These are phyloP conservation scores for Rapana venosa DNA, from an alignment of 2,888 invertebrate genomes.

Conservation along the genomic window DNA sequence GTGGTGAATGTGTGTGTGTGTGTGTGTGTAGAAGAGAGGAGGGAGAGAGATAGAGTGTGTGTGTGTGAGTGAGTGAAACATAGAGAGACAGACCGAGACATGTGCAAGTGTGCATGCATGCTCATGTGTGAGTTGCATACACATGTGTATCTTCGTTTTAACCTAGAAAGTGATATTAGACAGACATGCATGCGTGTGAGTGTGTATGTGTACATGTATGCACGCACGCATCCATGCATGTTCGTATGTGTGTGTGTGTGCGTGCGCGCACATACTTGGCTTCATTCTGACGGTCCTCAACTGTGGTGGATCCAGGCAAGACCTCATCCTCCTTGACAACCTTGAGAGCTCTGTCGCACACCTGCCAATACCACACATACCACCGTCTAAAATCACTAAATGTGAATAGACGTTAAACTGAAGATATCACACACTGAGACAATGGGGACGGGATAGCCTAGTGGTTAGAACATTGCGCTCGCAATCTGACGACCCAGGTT, in stretches of 20 bases:
- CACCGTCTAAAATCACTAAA: no score
- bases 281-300: background rate
- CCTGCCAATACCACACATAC: background rate
- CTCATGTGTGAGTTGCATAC: background rate
- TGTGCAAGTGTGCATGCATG: background rate
- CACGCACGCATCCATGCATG: background rate
- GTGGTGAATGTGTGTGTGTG: no score
- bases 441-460: no score
- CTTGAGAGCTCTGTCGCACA: slow-evolving; percentile 37
- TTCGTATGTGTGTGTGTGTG: background rate
- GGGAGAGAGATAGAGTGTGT: background rate
- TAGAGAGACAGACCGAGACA: no score
- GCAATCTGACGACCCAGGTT: no score
- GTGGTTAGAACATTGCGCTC: no score
- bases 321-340: slow-evolving; percentile 30
- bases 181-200: background rate
- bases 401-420: no score
- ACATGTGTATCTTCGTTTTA: background rate
- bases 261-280: background rate
- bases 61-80: background rate
- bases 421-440: no score
- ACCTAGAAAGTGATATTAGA: no score
- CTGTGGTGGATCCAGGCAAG: background rate
- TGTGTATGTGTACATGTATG: background rate
- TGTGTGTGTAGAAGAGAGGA: background rate